phyloP scores from a whole-genome alignment of 2,888 invertebrate genomes.

The Plagodis pulveraria region DNA sequence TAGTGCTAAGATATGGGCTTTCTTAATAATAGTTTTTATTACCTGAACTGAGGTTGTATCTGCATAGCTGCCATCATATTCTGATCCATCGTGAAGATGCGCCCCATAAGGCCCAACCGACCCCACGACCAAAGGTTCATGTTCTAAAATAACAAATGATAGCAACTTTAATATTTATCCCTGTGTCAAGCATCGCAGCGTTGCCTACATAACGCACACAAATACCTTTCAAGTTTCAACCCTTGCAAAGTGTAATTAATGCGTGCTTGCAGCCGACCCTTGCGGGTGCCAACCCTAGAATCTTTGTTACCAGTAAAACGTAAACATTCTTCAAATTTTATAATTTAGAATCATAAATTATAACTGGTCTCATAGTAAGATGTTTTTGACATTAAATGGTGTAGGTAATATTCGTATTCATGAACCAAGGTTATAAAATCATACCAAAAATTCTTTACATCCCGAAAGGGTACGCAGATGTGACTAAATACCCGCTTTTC shows the following conservation, averaged over 20 bases:
- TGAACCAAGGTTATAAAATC: no score
- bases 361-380: no score
- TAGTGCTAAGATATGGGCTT: no score
- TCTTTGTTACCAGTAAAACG: conserved; percentile 70
- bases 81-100: conserved; percentile 94
- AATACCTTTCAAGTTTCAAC: conserved; percentile 64
- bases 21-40: conserved; percentile 22
- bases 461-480: no score
- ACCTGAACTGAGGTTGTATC: conserved; percentile 86
- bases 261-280: conserved; percentile 79
- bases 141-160: conserved; percentile 53
- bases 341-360: conserved; percentile 37
- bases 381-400: no score
- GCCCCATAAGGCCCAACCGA: conserved; percentile 98
- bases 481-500: no score
- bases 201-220: conserved; percentile 49
- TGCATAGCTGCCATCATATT: conserved; percentile 95
- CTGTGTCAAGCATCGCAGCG: conserved; percentile 42
- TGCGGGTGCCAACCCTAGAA: conserved; percentile 59
- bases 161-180: conserved; percentile 24
- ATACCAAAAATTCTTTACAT: no score
- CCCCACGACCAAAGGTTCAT: conserved; percentile 89
- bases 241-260: conserved; percentile 78
- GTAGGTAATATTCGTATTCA: no score
- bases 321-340: conserved; percentile 71